Conservation (phyloP, 2,888 invertebrate genomes). For the Tachina grossa region DNA sequence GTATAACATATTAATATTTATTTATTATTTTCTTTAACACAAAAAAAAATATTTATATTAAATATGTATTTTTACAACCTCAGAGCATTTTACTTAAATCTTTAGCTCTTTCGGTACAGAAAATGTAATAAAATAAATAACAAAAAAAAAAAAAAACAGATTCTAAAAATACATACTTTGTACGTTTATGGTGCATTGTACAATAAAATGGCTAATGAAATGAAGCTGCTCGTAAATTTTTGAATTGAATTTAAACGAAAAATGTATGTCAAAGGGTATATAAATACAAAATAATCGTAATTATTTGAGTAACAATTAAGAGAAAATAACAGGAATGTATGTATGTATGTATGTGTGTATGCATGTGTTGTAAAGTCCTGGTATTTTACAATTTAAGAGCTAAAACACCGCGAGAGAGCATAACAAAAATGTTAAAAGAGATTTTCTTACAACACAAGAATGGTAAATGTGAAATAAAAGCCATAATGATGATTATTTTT, state of each 20-base stretch:
- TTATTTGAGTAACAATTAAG: constrained; percentile 39
- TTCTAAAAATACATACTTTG: not conserved
- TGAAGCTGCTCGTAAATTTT: constrained; percentile 56
- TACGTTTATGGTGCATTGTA: constrained; percentile 16
- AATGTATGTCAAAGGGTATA: constrained; percentile 70
- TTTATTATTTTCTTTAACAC: too few species aligned
- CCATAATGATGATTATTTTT: constrained; percentile 22
- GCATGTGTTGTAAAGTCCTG: not conserved
- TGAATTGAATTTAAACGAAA: constrained; percentile 63
- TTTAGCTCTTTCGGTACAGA: not conserved
- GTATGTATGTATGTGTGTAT: too few species aligned
- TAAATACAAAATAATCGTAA: constrained; percentile 55
- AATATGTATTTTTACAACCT: too few species aligned
- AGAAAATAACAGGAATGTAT: not conserved
- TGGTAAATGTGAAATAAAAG: not conserved
- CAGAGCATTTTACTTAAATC: not conserved
- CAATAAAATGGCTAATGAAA: constrained; percentile 59
- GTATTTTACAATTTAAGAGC: constrained; percentile 26
- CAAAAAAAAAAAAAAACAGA: not conserved
- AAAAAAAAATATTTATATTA: too few species aligned
- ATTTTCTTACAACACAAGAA: not conserved
- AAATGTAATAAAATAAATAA: not conserved
- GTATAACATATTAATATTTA: too few species aligned
- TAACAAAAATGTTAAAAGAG: constrained; percentile 14
- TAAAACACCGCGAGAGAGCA: not conserved